Conservation (phyloP, 2,797 vertebrate species). For the Manis javanica region DNA sequence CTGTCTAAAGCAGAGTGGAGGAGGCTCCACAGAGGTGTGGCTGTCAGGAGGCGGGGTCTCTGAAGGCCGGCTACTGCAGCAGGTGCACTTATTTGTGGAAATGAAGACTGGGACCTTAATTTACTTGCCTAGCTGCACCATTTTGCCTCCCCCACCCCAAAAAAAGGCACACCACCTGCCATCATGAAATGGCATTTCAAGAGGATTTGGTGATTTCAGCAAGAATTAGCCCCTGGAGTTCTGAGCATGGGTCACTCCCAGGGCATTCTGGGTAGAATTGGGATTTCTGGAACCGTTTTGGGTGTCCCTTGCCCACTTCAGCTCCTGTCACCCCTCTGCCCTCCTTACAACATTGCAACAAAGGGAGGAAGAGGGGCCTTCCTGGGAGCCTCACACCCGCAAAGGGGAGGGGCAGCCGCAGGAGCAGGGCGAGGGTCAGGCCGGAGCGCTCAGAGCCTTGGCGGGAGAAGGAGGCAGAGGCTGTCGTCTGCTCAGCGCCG, state of each 20-base stretch:
- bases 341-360: accelerated
- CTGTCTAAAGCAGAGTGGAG: background rate
- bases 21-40: background rate
- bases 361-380: background rate
- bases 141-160: no score
- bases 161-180: background rate
- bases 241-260: background rate
- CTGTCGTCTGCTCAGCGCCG: accelerated
- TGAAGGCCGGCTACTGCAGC: background rate
- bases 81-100: background rate
- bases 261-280: background rate
- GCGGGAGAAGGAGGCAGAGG: background rate
- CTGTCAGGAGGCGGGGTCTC: background rate
- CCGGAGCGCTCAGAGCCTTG: background rate
- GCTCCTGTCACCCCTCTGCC: background rate
- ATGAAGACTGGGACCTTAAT: background rate
- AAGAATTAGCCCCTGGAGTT: background rate
- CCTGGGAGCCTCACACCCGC: accelerated
- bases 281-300: background rate
- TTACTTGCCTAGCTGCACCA: background rate
- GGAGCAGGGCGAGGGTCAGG: background rate
- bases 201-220: background rate
- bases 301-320: background rate
- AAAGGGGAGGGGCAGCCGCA: background rate
- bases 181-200: background rate